Base-by-base conservation (phyloP, 2,113 vertebrate species). In the Synodontis membranacea region DNA sequence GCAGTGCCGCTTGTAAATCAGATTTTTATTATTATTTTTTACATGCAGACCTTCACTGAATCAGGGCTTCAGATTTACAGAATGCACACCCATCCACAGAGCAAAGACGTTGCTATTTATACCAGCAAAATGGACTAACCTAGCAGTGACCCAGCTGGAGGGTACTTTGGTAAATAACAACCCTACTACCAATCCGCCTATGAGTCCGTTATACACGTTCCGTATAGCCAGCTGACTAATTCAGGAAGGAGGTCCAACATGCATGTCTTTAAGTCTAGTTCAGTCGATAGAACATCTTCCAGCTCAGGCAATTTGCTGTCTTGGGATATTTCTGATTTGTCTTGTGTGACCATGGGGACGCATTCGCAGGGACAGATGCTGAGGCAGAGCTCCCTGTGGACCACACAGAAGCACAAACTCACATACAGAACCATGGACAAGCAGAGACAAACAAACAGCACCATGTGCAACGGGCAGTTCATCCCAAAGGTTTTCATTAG, bases 341-440 rank as follows among this genome's bases (percentile, higher is more conserved):
- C 46, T 72, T 83, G 62, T 83, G 82, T 54, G 48, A 72, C 82
- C 48, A 70, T 70, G 46, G 82, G 64, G 82, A 83, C 50, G 48
- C 64, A 83, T 72, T 83, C 31, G 42, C 10, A 39, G 64, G 48
- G 11, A 83, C 82, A 83, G 82, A 80, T 54, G 72, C 82, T 86
- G 80, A 86, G 50, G 48, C 75, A 86, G 31, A 89, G 70, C 62
- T 42, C 84, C 84, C 58, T 84, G 84, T 64, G 80, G 75, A 70
- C 31, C 31, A 28, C 44, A 68, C n/a, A 37, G 52, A 81, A n/a
- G 56, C 12, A 81, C 52, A 44, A n/a, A 25, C 21, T 81, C 21
- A 6, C 23, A 44, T 81, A 42, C 34, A 62, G 44, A 68, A 23
- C 80, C 80, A 82, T 31, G n/a, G 34, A 64, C 39, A 31, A 64